A percentile compares a stretch with the other conserved stretches of the same genome.
phyloP scores from a whole-genome alignment of 2,888 invertebrate species.

The Campoplex nolae region DNA sequence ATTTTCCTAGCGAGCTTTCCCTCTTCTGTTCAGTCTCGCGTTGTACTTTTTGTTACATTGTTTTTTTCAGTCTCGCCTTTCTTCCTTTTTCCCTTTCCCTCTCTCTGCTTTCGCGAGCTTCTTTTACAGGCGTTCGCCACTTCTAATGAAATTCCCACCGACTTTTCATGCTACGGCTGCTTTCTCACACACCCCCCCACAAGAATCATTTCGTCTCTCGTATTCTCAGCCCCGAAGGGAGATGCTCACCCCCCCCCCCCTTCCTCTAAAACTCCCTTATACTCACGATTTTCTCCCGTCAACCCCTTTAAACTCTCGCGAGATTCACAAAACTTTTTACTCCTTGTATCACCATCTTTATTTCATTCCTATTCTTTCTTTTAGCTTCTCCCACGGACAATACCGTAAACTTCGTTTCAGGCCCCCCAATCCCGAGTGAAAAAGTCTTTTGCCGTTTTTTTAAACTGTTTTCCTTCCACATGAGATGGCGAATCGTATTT shows the following conservation, averaged over 20 bases:
- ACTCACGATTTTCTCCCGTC: slow-evolving; percentile 50
- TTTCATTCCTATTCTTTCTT: slow-evolving; percentile 30
- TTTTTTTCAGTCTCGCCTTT: slow-evolving; percentile 27
- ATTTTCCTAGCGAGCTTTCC: slow-evolving; percentile 54
- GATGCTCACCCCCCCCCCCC: not conserved
- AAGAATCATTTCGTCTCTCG: slow-evolving; percentile 29
- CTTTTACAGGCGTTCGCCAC: slow-evolving; percentile 59
- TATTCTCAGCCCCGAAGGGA: slow-evolving; percentile 20
- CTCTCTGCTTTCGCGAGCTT: slow-evolving; percentile 28
- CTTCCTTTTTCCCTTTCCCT: slow-evolving; percentile 31
- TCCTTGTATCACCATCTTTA: slow-evolving; percentile 54
- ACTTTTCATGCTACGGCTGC: slow-evolving; percentile 59
- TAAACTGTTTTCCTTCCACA: not conserved
- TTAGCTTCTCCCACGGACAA: not conserved
- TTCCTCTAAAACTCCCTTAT: slow-evolving; percentile 42
- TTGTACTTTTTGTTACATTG: slow-evolving; percentile 39
- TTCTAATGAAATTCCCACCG: slow-evolving; percentile 75
- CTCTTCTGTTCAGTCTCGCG: slow-evolving; percentile 41
- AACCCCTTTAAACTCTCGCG: slow-evolving; percentile 53
- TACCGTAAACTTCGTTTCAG: not conserved
- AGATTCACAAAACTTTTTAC: slow-evolving; percentile 61
- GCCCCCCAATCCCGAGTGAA: slow-evolving; percentile 1
- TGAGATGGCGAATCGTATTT: not conserved
- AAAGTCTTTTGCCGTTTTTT: not conserved
- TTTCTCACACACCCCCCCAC: slow-evolving; percentile 22